These are phyloP conservation scores for Stenurella melanura DNA, from an alignment of 2,888 invertebrate genomes.

Conservation along the genomic window DNA sequence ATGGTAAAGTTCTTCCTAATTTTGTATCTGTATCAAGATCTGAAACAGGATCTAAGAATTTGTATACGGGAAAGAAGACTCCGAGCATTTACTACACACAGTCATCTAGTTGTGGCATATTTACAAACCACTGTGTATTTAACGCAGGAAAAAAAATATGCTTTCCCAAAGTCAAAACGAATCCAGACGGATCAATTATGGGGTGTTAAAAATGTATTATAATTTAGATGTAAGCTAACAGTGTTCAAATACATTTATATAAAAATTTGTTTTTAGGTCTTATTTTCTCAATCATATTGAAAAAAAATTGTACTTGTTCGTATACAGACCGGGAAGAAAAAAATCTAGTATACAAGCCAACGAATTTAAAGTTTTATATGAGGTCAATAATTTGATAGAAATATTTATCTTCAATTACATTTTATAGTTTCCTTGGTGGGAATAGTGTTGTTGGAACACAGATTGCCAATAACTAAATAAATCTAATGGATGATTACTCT, in stretches of 20 bases:
- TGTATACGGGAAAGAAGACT: slow-evolving; percentile 81
- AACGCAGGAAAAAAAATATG: slow-evolving; percentile 88
- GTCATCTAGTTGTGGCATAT: slow-evolving; percentile 90
- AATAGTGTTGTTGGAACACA: too few relatives aligned
- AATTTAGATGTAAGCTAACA: slow-evolving; percentile 36
- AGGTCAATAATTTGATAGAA: too few relatives aligned
- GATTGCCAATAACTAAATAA: too few relatives aligned
- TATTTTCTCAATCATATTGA: not conserved
- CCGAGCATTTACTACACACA: slow-evolving; percentile 89
- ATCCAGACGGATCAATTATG: slow-evolving; percentile 84
- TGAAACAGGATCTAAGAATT: slow-evolving; percentile 80
- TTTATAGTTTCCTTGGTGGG: too few relatives aligned
- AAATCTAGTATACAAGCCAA: too few relatives aligned
- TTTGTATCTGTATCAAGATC: slow-evolving; percentile 89
- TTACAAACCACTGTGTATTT: slow-evolving; percentile 89
- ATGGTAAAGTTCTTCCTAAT: slow-evolving; percentile 76
- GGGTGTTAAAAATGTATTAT: slow-evolving; percentile 73
- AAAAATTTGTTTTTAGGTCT: slow-evolving; percentile 25
- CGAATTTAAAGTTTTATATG: too few relatives aligned
- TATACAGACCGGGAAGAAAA: too few relatives aligned
- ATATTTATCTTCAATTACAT: too few relatives aligned
- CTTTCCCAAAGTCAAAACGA: slow-evolving; percentile 85
- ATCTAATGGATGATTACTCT: too few relatives aligned
- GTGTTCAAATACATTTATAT: slow-evolving; percentile 25
- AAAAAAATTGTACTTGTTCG: too few relatives aligned